phyloP scores from a whole-genome alignment of 2,888 invertebrate genomes.

The Drosophila melanosoma region DNA sequence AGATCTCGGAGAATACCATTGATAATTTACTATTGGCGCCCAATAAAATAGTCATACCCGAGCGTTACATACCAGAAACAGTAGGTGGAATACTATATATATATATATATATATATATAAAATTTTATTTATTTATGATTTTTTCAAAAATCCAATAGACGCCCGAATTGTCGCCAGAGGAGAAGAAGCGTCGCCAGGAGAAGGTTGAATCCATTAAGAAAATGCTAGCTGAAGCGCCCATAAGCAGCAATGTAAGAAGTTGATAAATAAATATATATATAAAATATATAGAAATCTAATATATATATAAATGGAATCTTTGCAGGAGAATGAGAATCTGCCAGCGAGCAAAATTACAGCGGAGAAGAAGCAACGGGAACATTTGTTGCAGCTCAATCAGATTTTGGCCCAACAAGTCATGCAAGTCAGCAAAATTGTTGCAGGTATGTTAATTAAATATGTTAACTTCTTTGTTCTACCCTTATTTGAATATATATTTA shows the following conservation, averaged over 20 bases:
- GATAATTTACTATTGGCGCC: constrained; percentile 94
- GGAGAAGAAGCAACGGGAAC: constrained; percentile 95
- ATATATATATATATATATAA: no score
- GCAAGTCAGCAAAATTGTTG: constrained; percentile 97
- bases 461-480: background rate
- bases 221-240: constrained; percentile 91
- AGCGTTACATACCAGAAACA: constrained; percentile 96
- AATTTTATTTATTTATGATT: background rate
- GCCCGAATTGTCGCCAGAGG: constrained; percentile 93
- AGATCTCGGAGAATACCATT: constrained; percentile 89
- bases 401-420: constrained; percentile 97
- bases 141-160: constrained; percentile 86
- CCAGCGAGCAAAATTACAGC: constrained; percentile 91
- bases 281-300: background rate
- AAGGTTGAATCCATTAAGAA: constrained; percentile 96
- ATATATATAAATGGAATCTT: background rate
- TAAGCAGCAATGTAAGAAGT: constrained; percentile 83
- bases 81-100: constrained; percentile 85
- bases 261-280: no score
- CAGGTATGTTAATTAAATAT: constrained; percentile 88
- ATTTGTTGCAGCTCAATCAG: constrained; percentile 95
- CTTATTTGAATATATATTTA: constrained; percentile 19
- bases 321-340: constrained; percentile 83
- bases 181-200: constrained; percentile 92
- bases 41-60: constrained; percentile 95